phyloP scores from a whole-genome alignment of 2,888 invertebrate genomes.

The Chymomyza amoena region DNA sequence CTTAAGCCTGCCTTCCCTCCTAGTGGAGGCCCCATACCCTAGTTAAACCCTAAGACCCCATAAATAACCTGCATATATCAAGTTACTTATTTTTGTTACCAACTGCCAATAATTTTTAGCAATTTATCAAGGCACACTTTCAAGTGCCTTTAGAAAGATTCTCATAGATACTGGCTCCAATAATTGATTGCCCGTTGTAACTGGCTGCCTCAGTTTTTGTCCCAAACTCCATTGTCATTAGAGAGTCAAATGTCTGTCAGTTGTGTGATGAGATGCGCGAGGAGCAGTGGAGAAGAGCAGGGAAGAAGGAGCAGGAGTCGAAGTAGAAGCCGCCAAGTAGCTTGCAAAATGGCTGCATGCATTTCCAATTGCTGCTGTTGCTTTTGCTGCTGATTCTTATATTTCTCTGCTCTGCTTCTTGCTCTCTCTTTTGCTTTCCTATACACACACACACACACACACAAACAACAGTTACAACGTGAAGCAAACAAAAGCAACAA shows the following conservation, averaged over 20 bases:
- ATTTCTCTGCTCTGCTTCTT: neutral
- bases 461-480: conserved; percentile 25
- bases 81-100: no score
- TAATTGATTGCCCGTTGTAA: neutral
- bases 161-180: neutral
- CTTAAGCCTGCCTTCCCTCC: no score
- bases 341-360: neutral
- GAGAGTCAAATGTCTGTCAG: neutral
- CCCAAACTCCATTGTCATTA: neutral
- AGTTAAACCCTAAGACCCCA: no score
- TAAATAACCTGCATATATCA: no score
- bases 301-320: no score
- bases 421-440: neutral
- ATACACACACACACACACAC: neutral
- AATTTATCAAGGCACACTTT: no score
- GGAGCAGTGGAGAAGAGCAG: neutral
- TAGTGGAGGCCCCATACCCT: no score
- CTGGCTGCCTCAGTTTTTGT: neutral
- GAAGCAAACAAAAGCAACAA: conserved; percentile 45
- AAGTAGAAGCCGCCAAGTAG: neutral
- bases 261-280: neutral
- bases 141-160: no score
- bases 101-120: no score
- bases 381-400: neutral
- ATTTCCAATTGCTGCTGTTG: neutral